phyloP scores from a whole-genome alignment of 2,113 vertebrate species.

The Accipiter virgatus region DNA sequence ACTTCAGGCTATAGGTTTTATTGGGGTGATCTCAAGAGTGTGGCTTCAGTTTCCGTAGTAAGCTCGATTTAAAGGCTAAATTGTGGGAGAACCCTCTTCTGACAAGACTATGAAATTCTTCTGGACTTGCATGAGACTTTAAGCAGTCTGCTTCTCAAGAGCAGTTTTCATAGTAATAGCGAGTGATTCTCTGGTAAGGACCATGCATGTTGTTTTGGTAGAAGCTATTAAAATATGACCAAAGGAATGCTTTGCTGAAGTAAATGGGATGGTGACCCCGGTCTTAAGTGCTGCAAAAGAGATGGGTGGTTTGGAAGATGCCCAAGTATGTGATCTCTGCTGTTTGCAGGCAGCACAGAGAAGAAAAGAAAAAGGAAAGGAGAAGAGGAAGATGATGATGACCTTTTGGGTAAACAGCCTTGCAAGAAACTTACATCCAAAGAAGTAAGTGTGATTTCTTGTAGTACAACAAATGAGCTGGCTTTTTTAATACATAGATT shows the following conservation, averaged over 20 bases:
- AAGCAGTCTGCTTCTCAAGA: background rate
- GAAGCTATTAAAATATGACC: background rate
- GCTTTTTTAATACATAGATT: background rate
- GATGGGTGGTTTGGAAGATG: background rate
- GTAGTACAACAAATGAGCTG: background rate
- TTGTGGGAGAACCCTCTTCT: background rate
- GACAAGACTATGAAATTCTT: background rate
- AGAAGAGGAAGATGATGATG: conserved; percentile 62
- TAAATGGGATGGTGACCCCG: background rate
- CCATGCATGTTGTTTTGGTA: background rate
- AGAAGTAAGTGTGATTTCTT: conserved; percentile 77
- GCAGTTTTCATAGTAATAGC: background rate
- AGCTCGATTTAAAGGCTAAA: background rate
- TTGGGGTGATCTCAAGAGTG: background rate
- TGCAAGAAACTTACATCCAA: conserved; percentile 82
- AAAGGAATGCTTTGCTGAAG: background rate
- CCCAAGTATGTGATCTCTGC: background rate
- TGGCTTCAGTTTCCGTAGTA: background rate
- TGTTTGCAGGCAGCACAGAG: conserved; percentile 53
- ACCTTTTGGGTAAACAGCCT: background rate
- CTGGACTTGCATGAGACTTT: background rate
- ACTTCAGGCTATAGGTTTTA: background rate
- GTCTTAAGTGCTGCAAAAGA: background rate
- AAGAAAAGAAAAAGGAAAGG: conserved; percentile 82
- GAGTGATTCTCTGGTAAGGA: background rate